phyloP scores from a whole-genome alignment of 1,140 invertebrate species.

The Zaprionus davidi region DNA sequence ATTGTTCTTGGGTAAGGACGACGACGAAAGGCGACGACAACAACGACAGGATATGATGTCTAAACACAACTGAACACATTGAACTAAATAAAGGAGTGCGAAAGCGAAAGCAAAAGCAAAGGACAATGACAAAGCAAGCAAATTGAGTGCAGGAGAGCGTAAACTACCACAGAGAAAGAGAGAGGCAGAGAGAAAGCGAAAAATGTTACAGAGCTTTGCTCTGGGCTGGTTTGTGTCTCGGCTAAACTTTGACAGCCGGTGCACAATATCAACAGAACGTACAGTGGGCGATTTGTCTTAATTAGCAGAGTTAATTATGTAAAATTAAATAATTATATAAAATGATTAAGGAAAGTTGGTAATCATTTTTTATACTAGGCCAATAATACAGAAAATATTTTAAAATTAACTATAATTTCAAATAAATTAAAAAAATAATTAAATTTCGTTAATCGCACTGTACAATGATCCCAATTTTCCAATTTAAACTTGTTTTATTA shows the following conservation, averaged over 20 bases:
- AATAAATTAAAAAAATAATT: background rate
- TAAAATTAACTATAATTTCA: too few relatives aligned
- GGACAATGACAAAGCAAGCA: conserved; percentile 68
- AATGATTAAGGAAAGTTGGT: too few relatives aligned
- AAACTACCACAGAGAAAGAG: conserved; percentile 11
- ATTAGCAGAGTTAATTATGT: background rate
- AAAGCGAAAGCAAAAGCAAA: conserved; percentile 76
- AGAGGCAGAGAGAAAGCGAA: conserved; percentile 20
- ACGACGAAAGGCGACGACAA: conserved; percentile 35
- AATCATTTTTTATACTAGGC: too few relatives aligned
- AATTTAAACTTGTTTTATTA: too few relatives aligned
- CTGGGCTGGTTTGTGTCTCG: conserved; percentile 25
- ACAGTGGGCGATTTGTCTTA: background rate
- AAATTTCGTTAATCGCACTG: too few relatives aligned
- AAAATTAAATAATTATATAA: background rate
- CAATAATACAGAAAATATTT: too few relatives aligned
- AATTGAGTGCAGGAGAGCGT: conserved; percentile 37
- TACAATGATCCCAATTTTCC: too few relatives aligned
- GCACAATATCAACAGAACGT: conserved; percentile 2
- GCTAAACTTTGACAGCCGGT: conserved; percentile 42
- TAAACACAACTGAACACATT: conserved; percentile 75
- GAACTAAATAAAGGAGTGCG: conserved; percentile 78
- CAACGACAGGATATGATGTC: conserved; percentile 77
- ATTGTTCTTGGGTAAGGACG: conserved; percentile 54
- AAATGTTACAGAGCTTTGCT: conserved; percentile 34